A percentile compares a stretch with the other conserved stretches of the same genome.
These are phyloP conservation scores for Bombus waltoni DNA, from an alignment of 1,140 invertebrate species.

Conservation along the genomic window DNA sequence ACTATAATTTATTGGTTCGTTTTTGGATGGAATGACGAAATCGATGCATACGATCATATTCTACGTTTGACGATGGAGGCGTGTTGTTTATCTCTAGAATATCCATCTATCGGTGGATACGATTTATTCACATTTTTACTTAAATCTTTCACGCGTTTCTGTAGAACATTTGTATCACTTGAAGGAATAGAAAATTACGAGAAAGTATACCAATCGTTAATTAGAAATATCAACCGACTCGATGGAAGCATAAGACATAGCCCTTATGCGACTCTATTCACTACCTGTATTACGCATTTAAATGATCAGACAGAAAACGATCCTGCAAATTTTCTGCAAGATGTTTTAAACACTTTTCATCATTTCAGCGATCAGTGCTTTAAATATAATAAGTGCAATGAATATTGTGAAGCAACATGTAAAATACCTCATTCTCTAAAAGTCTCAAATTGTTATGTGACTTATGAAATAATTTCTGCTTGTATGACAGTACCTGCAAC, in stretches of 20 bases:
- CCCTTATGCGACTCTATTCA: constrained; percentile 47
- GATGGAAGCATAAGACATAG: constrained; percentile 49
- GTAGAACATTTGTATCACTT: constrained; percentile 3
- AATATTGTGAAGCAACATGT: not conserved
- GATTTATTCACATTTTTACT: constrained; percentile 58
- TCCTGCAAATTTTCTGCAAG: not conserved
- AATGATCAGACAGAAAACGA: constrained; percentile 4
- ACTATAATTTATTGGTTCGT: constrained; percentile 44
- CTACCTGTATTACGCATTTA: constrained; percentile 20
- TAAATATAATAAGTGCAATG: not conserved
- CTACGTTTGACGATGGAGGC: constrained; percentile 70
- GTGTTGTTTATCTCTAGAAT: constrained; percentile 69
- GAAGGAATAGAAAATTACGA: constrained; percentile 20
- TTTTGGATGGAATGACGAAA: constrained; percentile 59
- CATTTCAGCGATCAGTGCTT: constrained; percentile 54
- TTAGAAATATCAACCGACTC: constrained; percentile 46
- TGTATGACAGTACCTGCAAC: constrained; percentile 54
- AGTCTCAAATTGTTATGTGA: constrained; percentile 24
- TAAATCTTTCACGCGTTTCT: constrained; percentile 45
- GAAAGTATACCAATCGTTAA: constrained; percentile 39
- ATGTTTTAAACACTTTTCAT: constrained; percentile 1
- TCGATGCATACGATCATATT: constrained; percentile 62
- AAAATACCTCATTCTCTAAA: constrained; percentile 10
- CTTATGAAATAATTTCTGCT: constrained; percentile 65
- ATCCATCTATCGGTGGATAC: constrained; percentile 38